phyloP scores from a whole-genome alignment of 2,797 vertebrate genomes.

The Acipenser transmontanus region DNA sequence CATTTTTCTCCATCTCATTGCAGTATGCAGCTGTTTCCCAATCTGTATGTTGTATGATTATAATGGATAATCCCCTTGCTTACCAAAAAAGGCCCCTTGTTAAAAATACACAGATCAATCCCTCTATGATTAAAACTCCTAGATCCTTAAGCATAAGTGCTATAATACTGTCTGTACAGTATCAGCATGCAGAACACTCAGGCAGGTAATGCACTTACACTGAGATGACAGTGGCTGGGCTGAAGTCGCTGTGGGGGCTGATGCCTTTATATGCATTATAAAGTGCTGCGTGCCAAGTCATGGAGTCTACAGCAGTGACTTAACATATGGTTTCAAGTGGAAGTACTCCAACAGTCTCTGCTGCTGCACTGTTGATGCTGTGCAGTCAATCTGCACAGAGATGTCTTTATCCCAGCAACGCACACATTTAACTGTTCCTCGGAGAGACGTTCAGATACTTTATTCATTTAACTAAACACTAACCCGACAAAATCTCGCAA shows the following conservation, averaged over 20 bases:
- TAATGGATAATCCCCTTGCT: constrained; percentile 55
- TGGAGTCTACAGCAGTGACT: neutral
- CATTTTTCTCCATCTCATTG: constrained; percentile 32
- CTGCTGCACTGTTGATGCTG: neutral
- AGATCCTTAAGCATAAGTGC: constrained; percentile 10
- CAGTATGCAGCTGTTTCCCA: constrained; percentile 66
- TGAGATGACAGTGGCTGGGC: neutral
- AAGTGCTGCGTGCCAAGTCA: constrained; percentile 6
- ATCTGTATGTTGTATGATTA: constrained; percentile 63
- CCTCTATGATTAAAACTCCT: constrained; percentile 21
- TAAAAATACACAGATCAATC: constrained; percentile 29
- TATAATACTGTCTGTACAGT: constrained; percentile 37
- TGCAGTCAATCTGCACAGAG: neutral
- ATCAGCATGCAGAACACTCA: constrained; percentile 40
- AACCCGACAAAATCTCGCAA: neutral
- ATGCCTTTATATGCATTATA: neutral
- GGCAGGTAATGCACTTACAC: constrained; percentile 19
- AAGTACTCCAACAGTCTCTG: constrained; percentile 3
- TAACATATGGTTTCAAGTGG: constrained; percentile 3
- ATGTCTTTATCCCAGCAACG: constrained; percentile 1
- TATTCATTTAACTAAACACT: constrained; percentile 5
- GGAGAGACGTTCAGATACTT: neutral
- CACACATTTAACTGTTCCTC: constrained; percentile 1
- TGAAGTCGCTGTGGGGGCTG: neutral
- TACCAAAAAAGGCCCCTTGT: constrained; percentile 52